Evolutionary conservation across 2,888 invertebrate genomes (phyloP), one percentile per base, ranked within the genome.

Genomic region (Dione vanillae): DNA sequence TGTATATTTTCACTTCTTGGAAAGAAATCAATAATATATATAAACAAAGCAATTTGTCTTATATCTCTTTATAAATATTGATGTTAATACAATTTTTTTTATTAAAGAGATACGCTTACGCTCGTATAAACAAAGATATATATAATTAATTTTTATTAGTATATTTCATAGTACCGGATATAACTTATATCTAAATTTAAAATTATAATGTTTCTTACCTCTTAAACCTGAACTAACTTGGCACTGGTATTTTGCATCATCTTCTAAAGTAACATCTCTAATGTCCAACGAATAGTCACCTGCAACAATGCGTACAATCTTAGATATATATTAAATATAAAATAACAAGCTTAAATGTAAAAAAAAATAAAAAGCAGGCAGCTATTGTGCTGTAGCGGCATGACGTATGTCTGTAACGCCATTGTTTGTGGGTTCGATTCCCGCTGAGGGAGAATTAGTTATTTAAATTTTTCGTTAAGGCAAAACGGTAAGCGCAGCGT

Each of bases 211-310:
- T 43, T 2, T 19, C 73, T 75, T 81, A 94, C 94, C 96, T 84
- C 91, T 93, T 3, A 95, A 94, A 0, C 97, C 97, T 0, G 98
- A 96, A 76, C 98, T 97, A 97, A 94, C 45, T 94, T 99, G 99
- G 88, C 99, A 99, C 92, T 98, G 97, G 89, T 98, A 99, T 80
- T 95, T 95, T 12, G 97, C 98, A 83, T 99, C 98, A 85, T 99
- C 99, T 81, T 98, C 98, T 83, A 99, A 88, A 83, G 96, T 96
- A 67, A 98, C 97, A 45, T 98, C 97, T 82, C 96, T 95, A 81
- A 99, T 98, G 89, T 98, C 97, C 87, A 99, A 92, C 11, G 98
- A 98, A 92, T 96, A 99, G 88, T 98, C 98, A 80, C 98, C 97
- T 97, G 94, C 10, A 67, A 70, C 37, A 54, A 14, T n/a, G 27